phyloP scores from a whole-genome alignment of 2,888 invertebrate species.

The Cordylochernes scorpioides region DNA sequence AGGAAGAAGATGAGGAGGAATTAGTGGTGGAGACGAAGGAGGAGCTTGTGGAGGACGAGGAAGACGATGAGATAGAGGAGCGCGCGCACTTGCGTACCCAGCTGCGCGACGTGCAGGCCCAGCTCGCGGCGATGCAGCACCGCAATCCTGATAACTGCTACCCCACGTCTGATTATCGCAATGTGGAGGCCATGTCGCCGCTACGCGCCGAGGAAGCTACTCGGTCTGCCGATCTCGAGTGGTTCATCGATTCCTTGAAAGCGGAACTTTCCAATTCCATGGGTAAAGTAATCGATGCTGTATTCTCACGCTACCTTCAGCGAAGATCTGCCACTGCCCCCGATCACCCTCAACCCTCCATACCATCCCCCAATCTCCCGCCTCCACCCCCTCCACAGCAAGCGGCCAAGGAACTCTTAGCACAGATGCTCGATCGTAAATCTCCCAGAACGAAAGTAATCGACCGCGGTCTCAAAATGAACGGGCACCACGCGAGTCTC shows the following conservation, averaged over 20 bases:
- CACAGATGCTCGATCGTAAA: conserved; percentile 34
- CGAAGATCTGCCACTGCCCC: conserved; percentile 24
- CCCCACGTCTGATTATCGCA: not conserved
- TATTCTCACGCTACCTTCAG: conserved; percentile 41
- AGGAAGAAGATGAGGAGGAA: conserved; percentile 32
- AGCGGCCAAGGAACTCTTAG: conserved; percentile 12
- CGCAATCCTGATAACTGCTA: conserved; percentile 56
- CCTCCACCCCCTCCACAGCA: too few species aligned
- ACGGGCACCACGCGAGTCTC: conserved; percentile 7
- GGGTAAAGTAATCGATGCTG: conserved; percentile 57
- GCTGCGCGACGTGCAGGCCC: conserved; percentile 26
- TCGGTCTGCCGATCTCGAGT: conserved; percentile 37
- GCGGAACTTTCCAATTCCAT: conserved; percentile 60
- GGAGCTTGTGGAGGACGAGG: conserved; percentile 26
- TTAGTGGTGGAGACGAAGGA: too few species aligned
- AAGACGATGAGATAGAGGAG: conserved; percentile 30
- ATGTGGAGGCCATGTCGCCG: not conserved
- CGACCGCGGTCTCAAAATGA: conserved; percentile 28
- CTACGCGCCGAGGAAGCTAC: not conserved
- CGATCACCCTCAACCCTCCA: conserved; percentile 3
- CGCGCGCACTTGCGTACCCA: conserved; percentile 36
- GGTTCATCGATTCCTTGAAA: conserved; percentile 67
- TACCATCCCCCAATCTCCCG: too few species aligned
- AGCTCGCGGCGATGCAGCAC: conserved; percentile 53
- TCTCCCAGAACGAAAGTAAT: conserved; percentile 49